Conservation (phyloP, 1,140 invertebrate species). For the Mycetomoellerius zeteki region DNA sequence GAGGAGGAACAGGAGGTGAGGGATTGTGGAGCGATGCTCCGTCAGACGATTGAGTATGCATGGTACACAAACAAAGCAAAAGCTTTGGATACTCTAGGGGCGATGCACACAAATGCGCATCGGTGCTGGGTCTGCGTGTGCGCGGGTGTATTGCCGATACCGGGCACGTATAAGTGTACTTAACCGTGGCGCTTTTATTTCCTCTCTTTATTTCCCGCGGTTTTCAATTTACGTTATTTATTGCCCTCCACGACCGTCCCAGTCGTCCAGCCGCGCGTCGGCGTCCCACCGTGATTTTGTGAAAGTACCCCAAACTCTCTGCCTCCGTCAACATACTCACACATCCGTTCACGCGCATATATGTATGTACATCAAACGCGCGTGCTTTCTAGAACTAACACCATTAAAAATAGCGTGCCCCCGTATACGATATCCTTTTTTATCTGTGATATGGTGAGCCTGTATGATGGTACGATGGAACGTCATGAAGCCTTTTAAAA, state of each 20-base stretch:
- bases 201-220: constrained; percentile 60
- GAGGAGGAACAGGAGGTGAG: too few relatives aligned
- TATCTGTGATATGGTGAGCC: not conserved
- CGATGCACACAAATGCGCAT: constrained; percentile 42
- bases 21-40: not conserved
- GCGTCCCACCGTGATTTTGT: constrained; percentile 62
- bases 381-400: not conserved
- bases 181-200: constrained; percentile 59
- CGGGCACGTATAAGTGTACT: constrained; percentile 56
- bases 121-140: constrained; percentile 1
- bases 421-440: constrained; percentile 51
- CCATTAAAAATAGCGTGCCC: not conserved
- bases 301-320: constrained; percentile 37
- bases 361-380: not conserved
- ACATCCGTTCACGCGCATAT: not conserved
- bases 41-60: constrained; percentile 63
- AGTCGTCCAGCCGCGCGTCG: constrained; percentile 75
- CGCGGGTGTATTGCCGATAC: constrained; percentile 47
- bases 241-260: constrained; percentile 83
- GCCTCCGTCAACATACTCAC: not conserved
- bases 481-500: constrained; percentile 63
- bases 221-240: constrained; percentile 65
- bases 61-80: constrained; percentile 53
- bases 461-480: constrained; percentile 37
- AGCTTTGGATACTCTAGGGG: constrained; percentile 51